A percentile compares a stretch with the other conserved stretches of the same genome.
Evolutionary conservation across 2,113 vertebrate species (phyloP).

Genomic region (Peucedramus taeniatus): DNA sequence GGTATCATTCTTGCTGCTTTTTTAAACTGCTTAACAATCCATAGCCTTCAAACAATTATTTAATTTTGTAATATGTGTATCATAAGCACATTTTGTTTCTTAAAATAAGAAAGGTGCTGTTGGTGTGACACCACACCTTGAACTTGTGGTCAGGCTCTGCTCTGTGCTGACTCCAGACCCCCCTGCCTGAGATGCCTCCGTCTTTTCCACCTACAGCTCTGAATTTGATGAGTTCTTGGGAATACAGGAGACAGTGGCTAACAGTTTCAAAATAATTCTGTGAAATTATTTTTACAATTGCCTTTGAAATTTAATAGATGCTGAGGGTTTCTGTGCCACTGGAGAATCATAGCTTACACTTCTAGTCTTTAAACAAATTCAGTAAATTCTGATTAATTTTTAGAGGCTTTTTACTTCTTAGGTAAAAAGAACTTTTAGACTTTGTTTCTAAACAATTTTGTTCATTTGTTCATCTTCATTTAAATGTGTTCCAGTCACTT

Average conservation of each 20-base stretch:
- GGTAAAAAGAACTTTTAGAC: background rate
- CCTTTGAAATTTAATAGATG: background rate
- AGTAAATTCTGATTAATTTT: background rate
- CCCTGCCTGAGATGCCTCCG: background rate
- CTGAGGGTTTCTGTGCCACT: background rate
- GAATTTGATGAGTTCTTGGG: background rate
- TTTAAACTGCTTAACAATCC: background rate
- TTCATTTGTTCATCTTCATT: background rate
- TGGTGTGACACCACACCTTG: background rate
- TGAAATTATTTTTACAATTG: background rate
- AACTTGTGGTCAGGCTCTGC: background rate
- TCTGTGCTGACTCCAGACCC: background rate
- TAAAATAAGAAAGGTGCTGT: background rate
- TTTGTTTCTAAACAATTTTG: background rate
- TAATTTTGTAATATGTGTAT: background rate
- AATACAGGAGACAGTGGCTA: background rate
- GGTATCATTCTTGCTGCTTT: constrained; percentile 57
- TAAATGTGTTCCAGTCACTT: background rate
- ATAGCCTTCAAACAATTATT: background rate
- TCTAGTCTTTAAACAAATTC: background rate
- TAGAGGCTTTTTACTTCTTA: background rate
- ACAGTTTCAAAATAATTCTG: background rate
- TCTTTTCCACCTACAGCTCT: background rate
- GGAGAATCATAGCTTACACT: background rate
- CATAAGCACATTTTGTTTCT: background rate